A percentile compares a stretch with the other conserved stretches of the same genome.
Conservation (phyloP, 2,888 invertebrate genomes). For the Panorpa germanica region DNA sequence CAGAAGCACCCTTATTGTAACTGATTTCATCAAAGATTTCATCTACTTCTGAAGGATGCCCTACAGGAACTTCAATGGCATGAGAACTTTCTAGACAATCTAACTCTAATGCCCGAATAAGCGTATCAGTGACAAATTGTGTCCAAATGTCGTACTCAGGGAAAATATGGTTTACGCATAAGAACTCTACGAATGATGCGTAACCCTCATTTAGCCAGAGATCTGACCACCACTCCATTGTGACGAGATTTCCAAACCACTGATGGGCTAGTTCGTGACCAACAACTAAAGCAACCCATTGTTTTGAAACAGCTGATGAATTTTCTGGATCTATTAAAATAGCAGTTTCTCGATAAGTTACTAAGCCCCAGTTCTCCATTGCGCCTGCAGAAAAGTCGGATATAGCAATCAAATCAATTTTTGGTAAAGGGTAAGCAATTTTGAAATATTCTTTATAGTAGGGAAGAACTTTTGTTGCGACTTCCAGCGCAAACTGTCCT, state of each 20-base stretch:
- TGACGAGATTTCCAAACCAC: slow-evolving; percentile 90
- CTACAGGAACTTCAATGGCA: slow-evolving; percentile 79
- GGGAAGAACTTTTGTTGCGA: slow-evolving; percentile 76
- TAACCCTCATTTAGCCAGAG: slow-evolving; percentile 84
- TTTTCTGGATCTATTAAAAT: slow-evolving; percentile 67
- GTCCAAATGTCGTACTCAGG: slow-evolving; percentile 88
- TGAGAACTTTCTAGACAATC: slow-evolving; percentile 75
- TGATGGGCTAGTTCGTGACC: slow-evolving; percentile 81
- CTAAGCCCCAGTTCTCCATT: too few relatives aligned
- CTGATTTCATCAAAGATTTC: slow-evolving; percentile 90
- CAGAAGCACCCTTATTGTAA: slow-evolving; percentile 78
- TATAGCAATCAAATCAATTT: slow-evolving; percentile 91
- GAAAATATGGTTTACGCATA: slow-evolving; percentile 70
- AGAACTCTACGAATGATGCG: slow-evolving; percentile 77
- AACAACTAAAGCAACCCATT: slow-evolving; percentile 62
- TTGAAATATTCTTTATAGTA: slow-evolving; percentile 92
- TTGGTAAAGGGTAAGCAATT: slow-evolving; percentile 87
- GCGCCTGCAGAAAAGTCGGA: too few relatives aligned
- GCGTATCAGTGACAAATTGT: slow-evolving; percentile 70
- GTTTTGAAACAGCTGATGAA: slow-evolving; percentile 55
- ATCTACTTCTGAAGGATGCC: slow-evolving; percentile 77
- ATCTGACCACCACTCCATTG: slow-evolving; percentile 92
- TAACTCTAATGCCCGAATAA: slow-evolving; percentile 53
- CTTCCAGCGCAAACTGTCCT: slow-evolving; percentile 79
- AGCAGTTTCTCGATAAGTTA: slow-evolving; percentile 70